These are phyloP conservation scores for Setophaga petechia DNA, from an alignment of 2,113 vertebrate genomes.

Conservation along the genomic window DNA sequence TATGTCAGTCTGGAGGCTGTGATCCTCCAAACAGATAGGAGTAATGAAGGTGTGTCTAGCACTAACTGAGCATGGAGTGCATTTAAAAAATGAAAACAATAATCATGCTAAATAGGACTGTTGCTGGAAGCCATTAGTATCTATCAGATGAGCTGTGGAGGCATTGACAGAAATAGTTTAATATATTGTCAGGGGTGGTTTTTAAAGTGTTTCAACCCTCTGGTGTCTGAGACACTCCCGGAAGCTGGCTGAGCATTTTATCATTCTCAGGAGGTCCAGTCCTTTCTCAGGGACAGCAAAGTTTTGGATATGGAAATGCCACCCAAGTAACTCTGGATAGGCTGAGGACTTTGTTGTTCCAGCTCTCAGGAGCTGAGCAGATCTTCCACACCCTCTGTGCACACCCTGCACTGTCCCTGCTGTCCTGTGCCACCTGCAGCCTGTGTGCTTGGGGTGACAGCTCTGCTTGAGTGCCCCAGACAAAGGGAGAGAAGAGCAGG, in stretches of 20 bases:
- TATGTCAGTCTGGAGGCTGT: constrained; percentile 59
- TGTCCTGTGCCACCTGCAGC: not conserved
- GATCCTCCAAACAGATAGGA: constrained; percentile 65
- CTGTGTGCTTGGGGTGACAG: not conserved
- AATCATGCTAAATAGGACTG: constrained; percentile 69
- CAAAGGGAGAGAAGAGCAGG: not conserved
- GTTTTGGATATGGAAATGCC: not conserved
- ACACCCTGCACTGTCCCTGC: fast-evolving
- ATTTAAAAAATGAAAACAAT: constrained; percentile 70
- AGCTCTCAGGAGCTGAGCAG: not conserved
- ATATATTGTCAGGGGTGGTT: constrained; percentile 31
- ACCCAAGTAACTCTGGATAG: not conserved
- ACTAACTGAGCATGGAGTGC: constrained; percentile 67
- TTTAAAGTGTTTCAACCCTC: constrained; percentile 9
- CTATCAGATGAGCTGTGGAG: constrained; percentile 56
- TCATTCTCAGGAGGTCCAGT: not conserved
- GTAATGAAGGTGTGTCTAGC: constrained; percentile 66
- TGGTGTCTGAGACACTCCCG: not conserved
- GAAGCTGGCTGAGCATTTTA: not conserved
- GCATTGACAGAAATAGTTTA: constrained; percentile 62
- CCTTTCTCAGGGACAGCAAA: not conserved
- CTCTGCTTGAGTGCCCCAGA: not conserved
- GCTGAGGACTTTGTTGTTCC: not conserved
- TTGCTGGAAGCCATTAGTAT: constrained; percentile 65
- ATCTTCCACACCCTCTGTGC: not conserved